phyloP scores from a whole-genome alignment of 2,113 vertebrate genomes.

The Tyto alba region DNA sequence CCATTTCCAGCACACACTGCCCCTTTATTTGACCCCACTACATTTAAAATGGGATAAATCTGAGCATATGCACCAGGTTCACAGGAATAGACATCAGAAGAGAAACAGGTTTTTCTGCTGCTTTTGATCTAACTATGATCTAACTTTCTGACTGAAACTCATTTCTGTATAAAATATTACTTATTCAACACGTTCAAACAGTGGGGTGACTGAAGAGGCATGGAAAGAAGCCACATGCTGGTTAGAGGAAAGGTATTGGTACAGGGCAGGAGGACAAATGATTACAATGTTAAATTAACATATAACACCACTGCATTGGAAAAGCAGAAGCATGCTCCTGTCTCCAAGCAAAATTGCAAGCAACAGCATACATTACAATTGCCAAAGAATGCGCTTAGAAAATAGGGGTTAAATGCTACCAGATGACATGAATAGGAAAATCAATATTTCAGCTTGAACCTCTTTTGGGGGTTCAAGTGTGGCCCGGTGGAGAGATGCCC shows the following conservation, averaged over 20 bases:
- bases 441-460: background rate
- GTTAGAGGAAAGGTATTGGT: background rate
- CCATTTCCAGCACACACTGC: background rate
- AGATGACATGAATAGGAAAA: background rate
- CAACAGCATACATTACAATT: background rate
- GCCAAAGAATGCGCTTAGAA: background rate
- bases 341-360: background rate
- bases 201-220: background rate
- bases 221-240: background rate
- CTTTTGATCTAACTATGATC: background rate
- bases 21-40: background rate
- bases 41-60: background rate
- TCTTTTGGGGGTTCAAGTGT: background rate
- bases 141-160: background rate
- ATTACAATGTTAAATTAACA: background rate
- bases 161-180: background rate
- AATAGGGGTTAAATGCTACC: background rate
- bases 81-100: background rate
- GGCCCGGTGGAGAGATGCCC: background rate
- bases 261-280: background rate
- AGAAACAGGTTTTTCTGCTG: background rate
- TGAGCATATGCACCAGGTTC: background rate
- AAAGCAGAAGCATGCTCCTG: background rate
- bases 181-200: background rate
- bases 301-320: background rate